Evolutionary conservation across 2,888 invertebrate species (phyloP), one percentile per base, ranked within the genome.

Genomic region (Tachina grossa): DNA sequence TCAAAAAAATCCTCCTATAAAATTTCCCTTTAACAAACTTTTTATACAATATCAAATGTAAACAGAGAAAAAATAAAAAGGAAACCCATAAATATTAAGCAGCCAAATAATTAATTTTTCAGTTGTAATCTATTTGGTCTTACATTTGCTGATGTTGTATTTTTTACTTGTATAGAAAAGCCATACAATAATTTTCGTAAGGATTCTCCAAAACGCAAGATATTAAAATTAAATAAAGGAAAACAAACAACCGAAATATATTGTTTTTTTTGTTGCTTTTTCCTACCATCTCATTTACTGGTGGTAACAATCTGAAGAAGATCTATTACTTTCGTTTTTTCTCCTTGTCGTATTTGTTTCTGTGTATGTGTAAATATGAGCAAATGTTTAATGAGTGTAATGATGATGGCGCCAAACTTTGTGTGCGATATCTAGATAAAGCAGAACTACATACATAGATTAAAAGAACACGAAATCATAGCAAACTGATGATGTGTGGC

Each of bases 391-490:
- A 78, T 80, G 66, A 19, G 74, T 76, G 75, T 82, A 69, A 74
- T 71, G 71, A 84, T 80, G 79, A 53, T 72, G 85, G 85, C 85
- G 85, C 85, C 85, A 77, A 76, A 51, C 14, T 47, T 76, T 74
- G 51, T 84, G 22, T 47, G 55, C 57, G 68, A 63, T 74, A 78
- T 57, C 57, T 69, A 71, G 63, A 85, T 79, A 65, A 82, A 69
- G 51, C 72, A 68, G 75, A 85, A 63, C 19, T 51, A 16, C 39
- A 31, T 51, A 16, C 39, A 31, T 31, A 31, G 31, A 61, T 82
- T 51, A 31, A 39, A 83, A 11, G 16, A 49, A 57, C 16, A 72
- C 41, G 39, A 66, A 45, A 55, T 74, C 83, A 39, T 72, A 22
- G 61, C 68, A 71, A 71, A 59, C 61, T 57, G 71, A 59, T 47